Evolutionary conservation across 2,113 vertebrate species (phyloP), one percentile per base, ranked within the genome.

Genomic region (Solea senegalensis): DNA sequence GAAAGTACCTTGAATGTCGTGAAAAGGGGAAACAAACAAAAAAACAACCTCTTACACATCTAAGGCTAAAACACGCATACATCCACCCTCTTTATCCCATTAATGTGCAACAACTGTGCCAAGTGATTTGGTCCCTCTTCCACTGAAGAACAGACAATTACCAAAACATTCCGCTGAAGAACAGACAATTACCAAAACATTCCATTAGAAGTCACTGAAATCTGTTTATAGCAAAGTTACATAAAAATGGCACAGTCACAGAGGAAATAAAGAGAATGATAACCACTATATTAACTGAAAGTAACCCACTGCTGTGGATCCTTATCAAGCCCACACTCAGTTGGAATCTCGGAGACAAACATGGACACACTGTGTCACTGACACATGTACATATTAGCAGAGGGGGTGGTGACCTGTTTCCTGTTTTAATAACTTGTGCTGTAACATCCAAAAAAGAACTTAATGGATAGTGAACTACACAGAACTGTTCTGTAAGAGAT

Each of bases 401-500:
- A 71, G 84, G 72, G 73, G 65, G 70, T 11, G 59, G 70, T 66
- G 78, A 85, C 66, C 74, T 53, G 49, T 49, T 6, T 79, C 81
- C 83, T 72, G 84, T 83, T 52, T 43, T 43, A 50, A 67, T 62
- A 62, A 72, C 44, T 83, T 90, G 86, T 92, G 90, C 91, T 91
- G 87, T 84, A 86, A 94, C 78, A 86, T 90, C 86, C 89, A 89
- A 83, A 84, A 83, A 84, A 88, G 71, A 90, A 92, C 72, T 80
- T 66, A 59, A 72, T 67, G 84, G 80, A 87, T 80, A 75, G 78
- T 83, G 81, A 89, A 86, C 82, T 89, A 92, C 89, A 92, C 86
- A 92, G 90, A 93, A 90, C 71, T 88, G 86, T 91, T 92, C 92
- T 94, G 91, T 84, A 89, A 88, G 86, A 90, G 77, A 91, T 80